Evolutionary conservation across 2,888 invertebrate genomes (phyloP).

Genomic region (Drosophila fungiperda): DNA sequence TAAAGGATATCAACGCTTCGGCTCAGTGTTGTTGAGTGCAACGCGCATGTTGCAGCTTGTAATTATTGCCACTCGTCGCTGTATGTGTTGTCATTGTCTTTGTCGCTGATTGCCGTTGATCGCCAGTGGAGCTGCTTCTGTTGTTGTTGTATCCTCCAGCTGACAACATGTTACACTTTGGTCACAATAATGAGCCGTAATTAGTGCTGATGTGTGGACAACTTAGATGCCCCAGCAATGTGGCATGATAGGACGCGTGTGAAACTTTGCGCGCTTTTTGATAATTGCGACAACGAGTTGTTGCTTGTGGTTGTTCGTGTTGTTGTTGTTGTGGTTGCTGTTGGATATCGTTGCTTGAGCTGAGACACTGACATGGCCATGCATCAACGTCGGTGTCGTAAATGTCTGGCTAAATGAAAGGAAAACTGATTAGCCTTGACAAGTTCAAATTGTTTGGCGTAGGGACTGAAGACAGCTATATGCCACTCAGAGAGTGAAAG

Average conservation of each 20-base stretch:
- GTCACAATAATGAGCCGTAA: slow-evolving; percentile 81
- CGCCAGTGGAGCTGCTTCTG: slow-evolving; percentile 27
- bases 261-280: slow-evolving; percentile 78
- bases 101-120: slow-evolving; percentile 31
- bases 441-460: slow-evolving; percentile 73
- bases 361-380: slow-evolving; percentile 57
- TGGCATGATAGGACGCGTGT: slow-evolving; percentile 66
- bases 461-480: slow-evolving; percentile 24
- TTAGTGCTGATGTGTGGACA: slow-evolving; percentile 74
- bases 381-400: slow-evolving; percentile 73
- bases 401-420: slow-evolving; percentile 73
- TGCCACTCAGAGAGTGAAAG: slow-evolving; percentile 64
- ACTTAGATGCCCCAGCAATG: slow-evolving; percentile 51
- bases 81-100: slow-evolving; percentile 36
- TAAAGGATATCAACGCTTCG: slow-evolving; percentile 33
- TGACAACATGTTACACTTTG: slow-evolving; percentile 81
- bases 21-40: neutral
- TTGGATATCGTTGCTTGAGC: slow-evolving; percentile 8
- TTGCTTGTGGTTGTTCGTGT: slow-evolving; percentile 16
- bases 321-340: slow-evolving; percentile 8
- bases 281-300: slow-evolving; percentile 67
- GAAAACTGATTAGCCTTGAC: slow-evolving; percentile 77
- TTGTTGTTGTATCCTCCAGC: slow-evolving; percentile 60
- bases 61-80: slow-evolving; percentile 64
- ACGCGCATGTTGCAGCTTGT: slow-evolving; percentile 54